Base-by-base conservation (phyloP, 2,113 vertebrate species). In the Podiceps cristatus region DNA sequence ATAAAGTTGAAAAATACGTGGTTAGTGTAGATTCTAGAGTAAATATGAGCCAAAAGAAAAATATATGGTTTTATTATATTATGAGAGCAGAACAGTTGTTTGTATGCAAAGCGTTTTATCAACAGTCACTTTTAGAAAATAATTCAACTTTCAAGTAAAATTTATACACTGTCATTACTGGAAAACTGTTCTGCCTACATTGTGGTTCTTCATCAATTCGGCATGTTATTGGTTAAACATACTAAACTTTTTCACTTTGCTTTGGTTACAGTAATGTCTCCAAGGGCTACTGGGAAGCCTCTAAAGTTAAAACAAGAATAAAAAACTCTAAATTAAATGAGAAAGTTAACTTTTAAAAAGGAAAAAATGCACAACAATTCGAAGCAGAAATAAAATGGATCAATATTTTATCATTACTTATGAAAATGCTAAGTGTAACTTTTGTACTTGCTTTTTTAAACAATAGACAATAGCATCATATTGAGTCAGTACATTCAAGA, bases 401-500 rank as follows among this genome's bases (percentile, higher is more conserved):
- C 11, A 8, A 1, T 67, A 44, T 82, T 94, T 84, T 68, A 47
- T 60, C 6, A 18, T 83, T 76, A 11, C 6, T 29, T 88, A 52
- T 6, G 29, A 74, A 73, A 81, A 78, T 60, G 17, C 4, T 25
- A 44, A 3, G 13, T 87, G 22, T 33, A 15, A 9, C 42, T 52
- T 84, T 58, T 58, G 4, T 73, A 33, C 18, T 59, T 71, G 29
- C 2, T 29, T 75, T 68, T 76, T 85, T 58, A 62, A 73, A 52
- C 35, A 25, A 25, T 76, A 94, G 52, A 63, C 49, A 15, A 13
- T 27, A 78, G 10, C 6, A 33, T 96, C 66, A 64, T 69, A 79
- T 49, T 78, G 95, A 83, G 93, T 85, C 44, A 59, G 80, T 96
- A 85, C 53, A 80, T 94, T 76, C 75, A 96, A 72, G 82, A 93